phyloP scores from a whole-genome alignment of 1,140 invertebrate species.

The Sycobia sp. region DNA sequence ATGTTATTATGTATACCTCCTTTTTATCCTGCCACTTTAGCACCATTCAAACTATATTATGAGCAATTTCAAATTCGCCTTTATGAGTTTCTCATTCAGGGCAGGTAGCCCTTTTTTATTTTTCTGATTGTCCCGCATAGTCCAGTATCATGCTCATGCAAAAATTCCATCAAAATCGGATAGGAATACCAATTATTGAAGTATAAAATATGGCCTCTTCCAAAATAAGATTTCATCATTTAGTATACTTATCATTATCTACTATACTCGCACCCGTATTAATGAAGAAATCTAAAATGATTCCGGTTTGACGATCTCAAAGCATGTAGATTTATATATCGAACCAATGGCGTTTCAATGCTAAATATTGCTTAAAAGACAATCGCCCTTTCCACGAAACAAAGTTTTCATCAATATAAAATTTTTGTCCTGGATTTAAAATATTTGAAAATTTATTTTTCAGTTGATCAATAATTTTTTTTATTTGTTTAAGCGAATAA shows the following conservation, averaged over 20 bases:
- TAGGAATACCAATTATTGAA: background rate
- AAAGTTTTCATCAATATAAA: background rate
- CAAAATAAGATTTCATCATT: background rate
- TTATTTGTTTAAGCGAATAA: background rate
- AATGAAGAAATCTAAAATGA: background rate
- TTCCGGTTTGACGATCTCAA: background rate
- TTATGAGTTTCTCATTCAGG: background rate
- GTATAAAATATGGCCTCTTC: background rate
- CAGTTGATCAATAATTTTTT: conserved; percentile 5
- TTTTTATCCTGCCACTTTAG: too few species aligned
- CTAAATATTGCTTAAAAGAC: background rate
- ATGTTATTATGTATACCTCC: too few species aligned
- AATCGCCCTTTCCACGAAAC: background rate
- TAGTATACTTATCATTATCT: background rate
- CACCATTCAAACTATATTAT: too few species aligned
- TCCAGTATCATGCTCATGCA: background rate
- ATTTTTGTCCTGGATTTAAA: conserved; percentile 34
- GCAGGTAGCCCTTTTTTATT: background rate
- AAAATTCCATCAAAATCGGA: background rate
- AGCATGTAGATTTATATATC: background rate
- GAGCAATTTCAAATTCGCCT: too few species aligned
- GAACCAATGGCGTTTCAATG: background rate
- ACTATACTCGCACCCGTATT: background rate
- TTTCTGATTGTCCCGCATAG: background rate
- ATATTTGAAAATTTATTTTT: conserved; percentile 35